These are phyloP conservation scores for Oenanthe melanoleuca DNA, from an alignment of 2,113 vertebrate species.

Conservation along the genomic window DNA sequence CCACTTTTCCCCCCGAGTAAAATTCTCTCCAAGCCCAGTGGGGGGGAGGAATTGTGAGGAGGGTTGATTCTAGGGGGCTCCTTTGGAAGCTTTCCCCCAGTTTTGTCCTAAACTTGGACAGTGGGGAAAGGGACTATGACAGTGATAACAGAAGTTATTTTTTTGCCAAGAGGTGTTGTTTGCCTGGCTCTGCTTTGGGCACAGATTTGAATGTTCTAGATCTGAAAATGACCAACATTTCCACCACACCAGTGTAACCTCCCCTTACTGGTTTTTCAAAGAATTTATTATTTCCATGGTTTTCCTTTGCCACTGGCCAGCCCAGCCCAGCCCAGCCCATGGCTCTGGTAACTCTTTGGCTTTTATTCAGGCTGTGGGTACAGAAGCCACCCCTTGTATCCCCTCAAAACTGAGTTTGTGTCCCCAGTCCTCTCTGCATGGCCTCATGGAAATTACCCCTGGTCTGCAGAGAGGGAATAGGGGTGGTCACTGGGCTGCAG, in stretches of 20 bases:
- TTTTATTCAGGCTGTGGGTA: not conserved
- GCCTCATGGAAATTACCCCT: not conserved
- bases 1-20: too few species aligned
- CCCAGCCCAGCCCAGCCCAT: not conserved
- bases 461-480: not conserved
- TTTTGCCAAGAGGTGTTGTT: not conserved
- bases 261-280: not conserved
- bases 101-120: too few species aligned
- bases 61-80: too few species aligned
- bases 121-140: not conserved
- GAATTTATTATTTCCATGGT: accelerated
- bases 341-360: not conserved
- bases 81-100: too few species aligned
- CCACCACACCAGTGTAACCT: not conserved
- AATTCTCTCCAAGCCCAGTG: too few species aligned
- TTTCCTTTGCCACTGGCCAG: accelerated
- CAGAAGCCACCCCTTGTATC: not conserved
- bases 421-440: not conserved
- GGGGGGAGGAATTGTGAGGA: too few species aligned
- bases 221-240: not conserved
- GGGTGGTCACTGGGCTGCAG: not conserved
- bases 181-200: not conserved
- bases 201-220: not conserved
- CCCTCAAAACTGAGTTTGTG: not conserved
- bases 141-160: not conserved